Base-by-base conservation (phyloP, 1,140 invertebrate genomes). In the Zaprionus gabonicus region DNA sequence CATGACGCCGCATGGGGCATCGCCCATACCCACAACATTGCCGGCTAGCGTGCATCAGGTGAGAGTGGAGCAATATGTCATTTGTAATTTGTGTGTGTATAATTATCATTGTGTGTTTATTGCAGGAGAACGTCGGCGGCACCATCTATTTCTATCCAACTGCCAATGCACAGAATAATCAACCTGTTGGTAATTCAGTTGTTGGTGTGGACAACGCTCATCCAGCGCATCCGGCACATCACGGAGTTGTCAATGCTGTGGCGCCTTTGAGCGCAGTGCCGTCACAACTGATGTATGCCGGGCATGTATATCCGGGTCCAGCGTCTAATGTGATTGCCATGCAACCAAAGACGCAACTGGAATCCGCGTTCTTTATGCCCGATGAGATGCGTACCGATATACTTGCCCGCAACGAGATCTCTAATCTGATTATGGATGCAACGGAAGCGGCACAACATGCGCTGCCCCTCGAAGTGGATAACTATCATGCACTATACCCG, bases 61-160 rank as follows among this genome's bases (percentile, higher is more conserved):
- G 76, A 51, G 46, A 13, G 3, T 4, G 20, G 46, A 12, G 46
- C 9, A 51, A 51, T 46, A 51, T 51, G 46, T 51, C 46, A 51
- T 13, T 9, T 10, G n/a, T 23, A 20, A 12, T 51, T 51, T 51
- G 4, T 25, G 9, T 25, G 31, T 34, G 31, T 23, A 64, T 82
- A 83, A 92, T n/a, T 46, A 20, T 58, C 44, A 31, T 68, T 25
- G 28, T 31, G 20, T 51, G 10, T 56, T 36, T 28, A 3, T 58
- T 15, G 17, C 93, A 98, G 95, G 97, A 98, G 93, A 98, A 98
- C 94, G 97, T 98, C 71, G 97, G 97, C 55, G 98, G 98, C 23
- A 98, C 98, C 20, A 98, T 97, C 6, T 99, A 99, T 93, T 99
- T 98, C 93, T 99, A 98, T 90, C 94, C 94, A n/a, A 94, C 94